Evolutionary conservation across 2,888 invertebrate species (phyloP).

Genomic region (Panopea generosa): DNA sequence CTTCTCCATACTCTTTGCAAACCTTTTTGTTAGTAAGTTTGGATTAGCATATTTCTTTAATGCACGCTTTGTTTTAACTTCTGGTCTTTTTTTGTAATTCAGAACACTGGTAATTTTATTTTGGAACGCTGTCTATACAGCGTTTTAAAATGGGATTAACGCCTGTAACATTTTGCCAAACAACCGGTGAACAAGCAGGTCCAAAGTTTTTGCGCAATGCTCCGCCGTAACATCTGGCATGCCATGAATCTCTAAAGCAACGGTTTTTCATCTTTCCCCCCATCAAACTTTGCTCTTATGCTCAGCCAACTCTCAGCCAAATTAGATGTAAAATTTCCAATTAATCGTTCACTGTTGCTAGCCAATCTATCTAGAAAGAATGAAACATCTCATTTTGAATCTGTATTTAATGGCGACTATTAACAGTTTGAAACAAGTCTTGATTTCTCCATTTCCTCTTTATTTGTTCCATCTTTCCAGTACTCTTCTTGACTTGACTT

Average conservation of each 20-base stretch:
- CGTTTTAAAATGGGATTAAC: not conserved
- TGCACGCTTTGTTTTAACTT: no score
- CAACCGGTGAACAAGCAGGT: not conserved
- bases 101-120: not conserved
- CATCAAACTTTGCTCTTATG: not conserved
- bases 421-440: no score
- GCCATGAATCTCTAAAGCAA: slow-evolving; percentile 55
- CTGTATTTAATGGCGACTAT: not conserved
- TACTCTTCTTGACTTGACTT: not conserved
- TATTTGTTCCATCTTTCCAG: not conserved
- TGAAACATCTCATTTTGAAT: not conserved
- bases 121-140: no score
- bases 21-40: not conserved
- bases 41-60: no score
- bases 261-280: not conserved
- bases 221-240: slow-evolving; percentile 5
- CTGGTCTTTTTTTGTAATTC: not conserved
- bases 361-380: not conserved
- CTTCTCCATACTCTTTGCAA: not conserved
- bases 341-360: not conserved
- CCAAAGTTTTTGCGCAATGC: not conserved
- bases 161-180: slow-evolving; percentile 48
- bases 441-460: not conserved
- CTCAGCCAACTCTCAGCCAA: not conserved
- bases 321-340: not conserved